phyloP scores from a whole-genome alignment of 2,113 vertebrate genomes.

The Meles meles region DNA sequence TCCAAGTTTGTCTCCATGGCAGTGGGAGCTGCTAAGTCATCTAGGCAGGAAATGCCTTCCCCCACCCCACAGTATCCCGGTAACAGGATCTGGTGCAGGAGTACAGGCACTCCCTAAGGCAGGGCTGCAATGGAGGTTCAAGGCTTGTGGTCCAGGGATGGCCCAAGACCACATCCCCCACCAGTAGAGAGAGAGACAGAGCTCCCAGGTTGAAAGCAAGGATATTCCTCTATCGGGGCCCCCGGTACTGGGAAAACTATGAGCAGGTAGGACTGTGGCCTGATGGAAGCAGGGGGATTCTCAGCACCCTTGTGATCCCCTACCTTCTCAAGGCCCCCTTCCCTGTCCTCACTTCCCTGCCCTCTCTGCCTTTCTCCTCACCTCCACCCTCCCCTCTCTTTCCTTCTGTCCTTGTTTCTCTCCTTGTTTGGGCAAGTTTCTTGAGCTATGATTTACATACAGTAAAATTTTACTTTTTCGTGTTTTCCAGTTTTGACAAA shows the following conservation, averaged over 20 bases:
- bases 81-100: not conserved
- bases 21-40: not conserved
- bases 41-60: slow-evolving; percentile 52
- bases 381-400: not conserved
- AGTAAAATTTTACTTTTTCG: not conserved
- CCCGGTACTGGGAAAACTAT: not conserved
- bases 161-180: not conserved
- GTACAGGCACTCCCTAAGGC: not conserved
- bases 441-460: not conserved
- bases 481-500: not conserved
- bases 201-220: not conserved
- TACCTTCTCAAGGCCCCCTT: not conserved
- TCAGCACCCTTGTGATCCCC: not conserved
- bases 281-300: too few species aligned
- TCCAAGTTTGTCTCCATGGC: slow-evolving; percentile 49
- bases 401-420: not conserved
- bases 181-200: not conserved
- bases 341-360: not conserved
- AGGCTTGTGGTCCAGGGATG: not conserved
- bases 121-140: not conserved
- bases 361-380: not conserved
- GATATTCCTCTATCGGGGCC: not conserved
- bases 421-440: not conserved
- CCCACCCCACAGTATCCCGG: not conserved
- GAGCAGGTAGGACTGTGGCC: not conserved